Evolutionary conservation across 2,797 vertebrate genomes (phyloP).

Genomic region (Sebastes jordani): DNA sequence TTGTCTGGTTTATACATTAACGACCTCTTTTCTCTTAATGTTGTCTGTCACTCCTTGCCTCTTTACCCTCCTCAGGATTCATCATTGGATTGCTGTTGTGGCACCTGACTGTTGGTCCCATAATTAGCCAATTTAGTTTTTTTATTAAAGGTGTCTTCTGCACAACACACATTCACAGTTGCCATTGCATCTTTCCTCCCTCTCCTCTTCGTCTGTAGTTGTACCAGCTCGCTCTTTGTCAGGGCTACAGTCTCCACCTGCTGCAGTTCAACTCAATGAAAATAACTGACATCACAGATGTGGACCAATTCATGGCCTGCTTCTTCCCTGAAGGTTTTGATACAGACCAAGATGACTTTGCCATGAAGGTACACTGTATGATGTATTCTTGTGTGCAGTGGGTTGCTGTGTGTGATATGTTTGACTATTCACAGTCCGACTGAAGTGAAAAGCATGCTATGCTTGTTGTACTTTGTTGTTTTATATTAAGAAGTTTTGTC

Average conservation of each 20-base stretch:
- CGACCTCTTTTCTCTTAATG: background rate
- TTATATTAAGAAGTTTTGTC: background rate
- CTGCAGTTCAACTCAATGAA: slow-evolving; percentile 76
- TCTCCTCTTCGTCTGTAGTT: slow-evolving; percentile 77
- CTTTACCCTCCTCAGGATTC: background rate
- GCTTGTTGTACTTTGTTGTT: background rate
- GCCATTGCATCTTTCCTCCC: background rate
- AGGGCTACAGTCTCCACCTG: slow-evolving; percentile 89
- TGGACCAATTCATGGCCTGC: slow-evolving; percentile 80
- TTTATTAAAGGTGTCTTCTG: background rate
- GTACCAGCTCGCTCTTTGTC: slow-evolving; percentile 88
- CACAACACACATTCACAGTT: background rate
- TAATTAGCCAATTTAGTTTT: background rate
- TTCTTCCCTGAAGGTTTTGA: slow-evolving; percentile 89
- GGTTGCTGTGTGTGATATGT: background rate
- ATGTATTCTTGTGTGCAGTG: background rate
- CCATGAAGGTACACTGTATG: slow-evolving; percentile 79
- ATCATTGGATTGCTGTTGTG: background rate
- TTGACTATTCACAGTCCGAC: background rate
- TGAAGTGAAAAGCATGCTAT: background rate
- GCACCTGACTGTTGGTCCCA: background rate
- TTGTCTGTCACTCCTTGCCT: background rate
- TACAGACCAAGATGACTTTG: slow-evolving; percentile 78
- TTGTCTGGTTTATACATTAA: background rate
- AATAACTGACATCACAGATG: slow-evolving; percentile 81